These are phyloP conservation scores for Etia nguti DNA, from an alignment of 2,113 vertebrate species.

Conservation along the genomic window DNA sequence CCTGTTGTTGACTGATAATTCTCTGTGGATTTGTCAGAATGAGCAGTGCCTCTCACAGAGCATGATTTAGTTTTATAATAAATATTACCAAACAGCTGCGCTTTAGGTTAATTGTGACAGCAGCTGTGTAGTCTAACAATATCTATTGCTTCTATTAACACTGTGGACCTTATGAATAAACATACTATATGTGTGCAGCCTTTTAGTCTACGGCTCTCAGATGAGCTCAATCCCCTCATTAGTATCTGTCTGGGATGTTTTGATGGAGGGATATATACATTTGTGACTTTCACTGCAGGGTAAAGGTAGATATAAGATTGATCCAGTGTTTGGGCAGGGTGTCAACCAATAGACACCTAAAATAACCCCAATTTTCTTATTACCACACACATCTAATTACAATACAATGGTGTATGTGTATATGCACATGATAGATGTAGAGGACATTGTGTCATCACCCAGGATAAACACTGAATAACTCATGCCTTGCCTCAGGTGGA, in stretches of 20 bases:
- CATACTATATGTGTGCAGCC: not conserved
- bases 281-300: not conserved
- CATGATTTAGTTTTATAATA: not conserved
- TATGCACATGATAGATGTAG: not conserved
- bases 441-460: conserved; percentile 30
- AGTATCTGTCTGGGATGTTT: not conserved
- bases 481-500: conserved; percentile 35
- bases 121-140: not conserved
- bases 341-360: not conserved
- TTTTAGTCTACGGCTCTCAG: not conserved
- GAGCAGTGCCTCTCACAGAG: not conserved
- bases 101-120: not conserved
- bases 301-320: not conserved
- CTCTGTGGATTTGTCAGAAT: not conserved
- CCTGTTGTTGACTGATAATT: not conserved
- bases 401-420: not conserved
- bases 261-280: not conserved
- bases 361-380: not conserved
- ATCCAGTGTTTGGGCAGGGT: not conserved
- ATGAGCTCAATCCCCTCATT: not conserved
- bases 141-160: not conserved
- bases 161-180: not conserved
- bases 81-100: not conserved
- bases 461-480: conserved; percentile 38
- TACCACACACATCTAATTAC: not conserved